Evolutionary conservation across 2,797 vertebrate genomes (phyloP), one percentile per base, ranked within the genome.

Genomic region (Megalops cyprinoides): DNA sequence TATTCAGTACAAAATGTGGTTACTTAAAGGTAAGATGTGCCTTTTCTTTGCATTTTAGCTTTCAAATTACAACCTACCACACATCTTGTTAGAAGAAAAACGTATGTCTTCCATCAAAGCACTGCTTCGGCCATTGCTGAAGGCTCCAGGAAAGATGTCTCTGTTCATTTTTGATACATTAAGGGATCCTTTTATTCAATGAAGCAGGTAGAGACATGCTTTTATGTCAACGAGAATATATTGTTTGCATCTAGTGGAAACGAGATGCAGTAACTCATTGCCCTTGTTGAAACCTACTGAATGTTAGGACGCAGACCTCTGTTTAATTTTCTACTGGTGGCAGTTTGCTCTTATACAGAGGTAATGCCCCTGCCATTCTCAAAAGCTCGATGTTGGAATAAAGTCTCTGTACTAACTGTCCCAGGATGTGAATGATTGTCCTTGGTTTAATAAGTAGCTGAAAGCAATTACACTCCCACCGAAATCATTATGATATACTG

Each of bases 21-120:
- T 34, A 37, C 31, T 65, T 34, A 4, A 37, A 65, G 34, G 25
- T 62, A 62, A 62, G 12, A 28, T 60, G 51, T 34, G 28, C 31
- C 9, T 62, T 62, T 62, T 28, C 8, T 14, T 31, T 28, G 25
- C 23, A 25, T 58, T 58, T 25, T 58, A 25, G n/a, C 7, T 6
- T 58, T 58, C 62, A 37, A 15, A 20, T 65, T 37, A 65, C 62
- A 65, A 18, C 37, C n/a, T 65, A 34, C 23, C 31, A 34, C 31
- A 65, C 31, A 65, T 9, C 58, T 62, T 25, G 15, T 74, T n/a
- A n/a, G n/a, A 86, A 84, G 87, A 85, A 84, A 89, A 83, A 85
- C 58, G 84, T 76, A 9, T 85, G 34, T 6, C 37, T 67, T 73
- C 86, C 86, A 84, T 88, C 86, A 91, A 91, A 90, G 85, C 88